phyloP scores from a whole-genome alignment of 2,888 invertebrate genomes.

The Tiliacea citrago region DNA sequence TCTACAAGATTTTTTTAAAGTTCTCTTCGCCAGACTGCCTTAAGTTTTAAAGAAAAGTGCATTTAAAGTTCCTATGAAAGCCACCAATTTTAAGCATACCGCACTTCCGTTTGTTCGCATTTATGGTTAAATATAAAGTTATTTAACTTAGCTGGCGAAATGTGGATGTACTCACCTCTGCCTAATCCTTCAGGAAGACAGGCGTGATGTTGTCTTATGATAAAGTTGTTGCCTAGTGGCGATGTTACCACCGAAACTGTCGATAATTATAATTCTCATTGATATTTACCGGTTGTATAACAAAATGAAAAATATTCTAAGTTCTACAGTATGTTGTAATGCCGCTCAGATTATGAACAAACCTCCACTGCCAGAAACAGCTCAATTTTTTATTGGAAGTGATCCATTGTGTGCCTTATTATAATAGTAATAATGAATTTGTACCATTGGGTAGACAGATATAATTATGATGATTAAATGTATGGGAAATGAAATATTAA shows the following conservation, averaged over 20 bases:
- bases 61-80: conserved; percentile 5
- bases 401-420: conserved; percentile 59
- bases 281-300: conserved; percentile 40
- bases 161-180: background rate
- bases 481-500: conserved; percentile 37
- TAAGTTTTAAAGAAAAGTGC: background rate
- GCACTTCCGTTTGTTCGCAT: background rate
- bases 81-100: background rate
- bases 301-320: conserved; percentile 25
- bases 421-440: conserved; percentile 35
- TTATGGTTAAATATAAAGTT: background rate
- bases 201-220: no score
- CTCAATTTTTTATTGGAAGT: conserved; percentile 62
- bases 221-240: conserved; percentile 33
- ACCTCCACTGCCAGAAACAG: conserved; percentile 66
- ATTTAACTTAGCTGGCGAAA: no score
- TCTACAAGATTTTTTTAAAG: background rate
- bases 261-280: conserved; percentile 58
- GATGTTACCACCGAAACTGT: conserved; percentile 60
- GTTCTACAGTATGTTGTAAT: conserved; percentile 27
- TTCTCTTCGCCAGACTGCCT: background rate
- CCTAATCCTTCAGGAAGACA: no score
- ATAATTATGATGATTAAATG: conserved; percentile 34
- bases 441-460: conserved; percentile 20
- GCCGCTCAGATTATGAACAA: conserved; percentile 55